Percentiles rank a stretch among this genome's conserved stretches.
These are phyloP conservation scores for Trissolcus brochymenae DNA, from an alignment of 2,888 invertebrate genomes.

Conservation along the genomic window DNA sequence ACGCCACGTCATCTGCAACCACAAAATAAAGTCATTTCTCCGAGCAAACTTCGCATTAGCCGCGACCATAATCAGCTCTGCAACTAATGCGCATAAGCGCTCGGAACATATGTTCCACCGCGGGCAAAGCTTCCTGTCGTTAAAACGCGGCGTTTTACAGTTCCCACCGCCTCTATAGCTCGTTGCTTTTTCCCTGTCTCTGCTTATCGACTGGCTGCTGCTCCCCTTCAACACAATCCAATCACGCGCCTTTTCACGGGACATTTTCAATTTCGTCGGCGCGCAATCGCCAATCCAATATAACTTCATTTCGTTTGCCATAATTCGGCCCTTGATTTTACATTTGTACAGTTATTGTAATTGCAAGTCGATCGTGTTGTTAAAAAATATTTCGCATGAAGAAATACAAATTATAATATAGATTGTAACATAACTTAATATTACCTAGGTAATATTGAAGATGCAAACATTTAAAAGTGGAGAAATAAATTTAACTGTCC, in stretches of 20 bases:
- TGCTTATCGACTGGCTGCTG: background rate
- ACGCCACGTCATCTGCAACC: constrained; percentile 19
- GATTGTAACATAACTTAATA: no score
- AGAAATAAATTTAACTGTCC: background rate
- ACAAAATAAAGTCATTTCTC: constrained; percentile 38
- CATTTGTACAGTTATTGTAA: no score
- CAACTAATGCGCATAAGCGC: constrained; percentile 36
- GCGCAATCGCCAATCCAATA: constrained; percentile 42
- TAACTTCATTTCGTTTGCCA: no score
- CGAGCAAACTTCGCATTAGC: constrained; percentile 15
- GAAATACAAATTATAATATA: no score
- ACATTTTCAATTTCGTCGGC: constrained; percentile 46
- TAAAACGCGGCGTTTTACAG: constrained; percentile 70
- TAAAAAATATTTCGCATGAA: no score
- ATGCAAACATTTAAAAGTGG: no score
- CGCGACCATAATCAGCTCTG: constrained; percentile 34
- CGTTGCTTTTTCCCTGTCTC: constrained; percentile 37
- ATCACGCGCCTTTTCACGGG: constrained; percentile 32
- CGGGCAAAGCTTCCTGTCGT: constrained; percentile 74
- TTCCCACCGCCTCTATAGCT: constrained; percentile 61
- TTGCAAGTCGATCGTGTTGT: no score
- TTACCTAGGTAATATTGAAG: no score
- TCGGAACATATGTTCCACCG: constrained; percentile 71
- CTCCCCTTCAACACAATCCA: constrained; percentile 4
- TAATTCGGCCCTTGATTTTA: no score